Base-by-base conservation (phyloP, 1,140 invertebrate genomes). In the Trigoniulus corallinus region DNA sequence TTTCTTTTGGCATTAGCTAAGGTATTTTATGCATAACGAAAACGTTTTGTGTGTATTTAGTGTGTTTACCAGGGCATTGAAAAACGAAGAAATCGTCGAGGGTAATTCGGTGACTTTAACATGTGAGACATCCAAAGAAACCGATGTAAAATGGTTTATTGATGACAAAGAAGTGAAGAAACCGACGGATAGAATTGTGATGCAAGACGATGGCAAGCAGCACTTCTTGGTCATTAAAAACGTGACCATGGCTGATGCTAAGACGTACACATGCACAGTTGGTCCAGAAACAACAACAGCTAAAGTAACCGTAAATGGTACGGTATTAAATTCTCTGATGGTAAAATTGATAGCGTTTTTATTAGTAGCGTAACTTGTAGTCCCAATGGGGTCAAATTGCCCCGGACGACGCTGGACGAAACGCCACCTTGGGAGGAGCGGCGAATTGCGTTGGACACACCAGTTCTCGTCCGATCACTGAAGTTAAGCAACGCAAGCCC, bases 81-180 rank as follows among this genome's bases (percentile, higher is more conserved):
- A 76, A 52, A 70, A 69, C 26, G 74, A 82, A 37, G 74, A 76
- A 55, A 74, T 77, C n/a, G 75, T 83, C 56, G 85, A 88, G 65
- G 76, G 78, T 40, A 77, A 79, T 59, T 76, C 76, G 1, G 68
- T 87, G 0, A 75, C 77, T n/a, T 62, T 89, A 29, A 79, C 78
- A 62, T 89, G 85, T 60, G 81, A 87, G 63, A 88, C 84, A 29
- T 87, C 84, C 0, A 83, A 87, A 59, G 84, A 82, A 0, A 78
- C 85, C 0, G 77, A 80, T 1, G 87, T 88, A 2, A 84, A 79
- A 62, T 93, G 88, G 88, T 84, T 77, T 68, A 78, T 81, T 53
- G 80, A 86, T 57, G 73, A 78, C 22, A 79, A 80, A 57, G 82
- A 86, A 65, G 72, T 88, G 1, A n/a, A n/a, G n/a, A 84, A 79